Percentiles rank a stretch among this genome's conserved stretches.
Evolutionary conservation across 2,797 vertebrate genomes (phyloP).

Genomic region (Neosilurus hyrtlii): DNA sequence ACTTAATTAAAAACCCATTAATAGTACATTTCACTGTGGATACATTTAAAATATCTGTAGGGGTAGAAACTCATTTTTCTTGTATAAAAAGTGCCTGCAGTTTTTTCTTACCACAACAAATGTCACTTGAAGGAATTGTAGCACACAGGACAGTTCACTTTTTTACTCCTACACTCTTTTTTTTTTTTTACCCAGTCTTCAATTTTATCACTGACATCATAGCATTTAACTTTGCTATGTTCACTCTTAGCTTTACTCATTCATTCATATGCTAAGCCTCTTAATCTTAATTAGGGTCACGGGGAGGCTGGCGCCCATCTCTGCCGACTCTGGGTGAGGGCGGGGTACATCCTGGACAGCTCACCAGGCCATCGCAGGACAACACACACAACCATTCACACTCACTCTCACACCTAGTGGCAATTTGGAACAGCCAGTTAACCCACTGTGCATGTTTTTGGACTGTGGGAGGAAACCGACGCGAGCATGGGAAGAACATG

Average conservation of each 20-base stretch:
- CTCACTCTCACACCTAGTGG: no score
- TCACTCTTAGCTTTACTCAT: neutral
- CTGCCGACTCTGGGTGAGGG: no score
- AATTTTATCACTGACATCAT: neutral
- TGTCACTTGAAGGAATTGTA: neutral
- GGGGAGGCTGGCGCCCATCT: no score
- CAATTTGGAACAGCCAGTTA: no score
- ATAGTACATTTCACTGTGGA: neutral
- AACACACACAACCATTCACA: no score
- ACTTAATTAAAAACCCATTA: neutral
- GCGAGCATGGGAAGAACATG: no score
- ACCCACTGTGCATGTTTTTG: no score
- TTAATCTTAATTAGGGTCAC: no score
- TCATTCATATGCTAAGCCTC: neutral
- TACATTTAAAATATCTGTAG: neutral
- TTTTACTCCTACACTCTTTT: neutral
- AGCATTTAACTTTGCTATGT: neutral
- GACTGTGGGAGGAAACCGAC: no score
- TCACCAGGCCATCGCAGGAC: no score
- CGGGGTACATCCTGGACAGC: no score
- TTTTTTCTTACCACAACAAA: neutral
- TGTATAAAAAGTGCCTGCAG: neutral
- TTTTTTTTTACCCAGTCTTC: neutral
- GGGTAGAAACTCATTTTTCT: neutral
- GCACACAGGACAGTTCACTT: neutral